Evolutionary conservation across 2,888 invertebrate genomes (phyloP).

Genomic region (Venustoraphidia nigricollis): DNA sequence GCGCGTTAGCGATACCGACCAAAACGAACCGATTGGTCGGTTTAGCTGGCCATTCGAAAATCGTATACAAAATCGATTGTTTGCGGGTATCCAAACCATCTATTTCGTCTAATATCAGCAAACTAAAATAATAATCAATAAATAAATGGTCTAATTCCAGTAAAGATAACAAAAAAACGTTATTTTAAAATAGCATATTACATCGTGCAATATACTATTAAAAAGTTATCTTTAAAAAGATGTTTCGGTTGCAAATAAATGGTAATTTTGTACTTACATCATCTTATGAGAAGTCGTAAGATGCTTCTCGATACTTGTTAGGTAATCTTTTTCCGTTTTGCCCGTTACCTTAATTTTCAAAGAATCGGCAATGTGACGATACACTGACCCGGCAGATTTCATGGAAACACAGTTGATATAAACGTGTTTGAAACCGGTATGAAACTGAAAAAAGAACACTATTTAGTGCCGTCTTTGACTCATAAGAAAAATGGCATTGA

Average conservation of each 20-base stretch:
- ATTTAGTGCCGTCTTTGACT: slow-evolving; percentile 5
- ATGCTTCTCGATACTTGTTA: slow-evolving; percentile 52
- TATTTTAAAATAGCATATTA: too few species aligned
- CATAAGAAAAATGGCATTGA: background rate
- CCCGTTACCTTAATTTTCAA: slow-evolving; percentile 40
- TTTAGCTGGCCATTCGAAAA: slow-evolving; percentile 85
- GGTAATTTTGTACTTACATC: slow-evolving; percentile 37
- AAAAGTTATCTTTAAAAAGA: background rate
- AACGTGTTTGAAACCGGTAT: slow-evolving; percentile 39
- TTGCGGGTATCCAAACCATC: slow-evolving; percentile 77
- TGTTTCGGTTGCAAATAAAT: background rate
- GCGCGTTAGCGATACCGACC: slow-evolving; percentile 87
- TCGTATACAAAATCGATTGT: slow-evolving; percentile 77
- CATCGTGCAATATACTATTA: too few species aligned
- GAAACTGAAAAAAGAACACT: slow-evolving; percentile 27
- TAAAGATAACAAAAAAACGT: background rate
- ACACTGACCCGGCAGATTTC: slow-evolving; percentile 69
- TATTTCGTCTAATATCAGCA: slow-evolving; percentile 87
- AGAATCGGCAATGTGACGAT: slow-evolving; percentile 59
- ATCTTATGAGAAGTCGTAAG: slow-evolving; percentile 50
- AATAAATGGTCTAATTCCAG: background rate
- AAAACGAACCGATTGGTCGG: slow-evolving; percentile 55
- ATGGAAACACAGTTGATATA: slow-evolving; percentile 83
- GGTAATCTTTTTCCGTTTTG: slow-evolving; percentile 48
- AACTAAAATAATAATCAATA: slow-evolving; percentile 28